These are phyloP conservation scores for Pachycephala philippinensis DNA, from an alignment of 2,113 vertebrate species.

Conservation along the genomic window DNA sequence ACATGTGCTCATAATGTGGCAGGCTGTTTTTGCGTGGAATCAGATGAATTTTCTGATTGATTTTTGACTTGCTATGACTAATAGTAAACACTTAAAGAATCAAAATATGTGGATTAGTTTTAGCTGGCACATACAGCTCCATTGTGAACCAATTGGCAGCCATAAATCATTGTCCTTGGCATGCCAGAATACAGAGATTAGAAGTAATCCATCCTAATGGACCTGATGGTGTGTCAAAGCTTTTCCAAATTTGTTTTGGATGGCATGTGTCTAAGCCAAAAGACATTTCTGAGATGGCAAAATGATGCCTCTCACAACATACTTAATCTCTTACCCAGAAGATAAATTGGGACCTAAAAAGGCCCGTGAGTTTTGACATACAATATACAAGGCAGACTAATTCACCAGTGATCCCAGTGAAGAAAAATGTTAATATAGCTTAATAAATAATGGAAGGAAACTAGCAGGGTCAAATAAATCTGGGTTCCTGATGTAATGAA, in stretches of 20 bases:
- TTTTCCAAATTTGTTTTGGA: constrained; percentile 23
- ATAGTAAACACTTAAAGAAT: neutral
- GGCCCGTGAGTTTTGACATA: neutral
- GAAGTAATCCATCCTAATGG: neutral
- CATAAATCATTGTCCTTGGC: neutral
- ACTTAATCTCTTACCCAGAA: neutral
- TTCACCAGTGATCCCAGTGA: neutral
- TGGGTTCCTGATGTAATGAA: neutral
- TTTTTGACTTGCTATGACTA: neutral
- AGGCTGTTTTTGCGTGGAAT: neutral
- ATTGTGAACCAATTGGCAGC: neutral
- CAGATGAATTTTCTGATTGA: neutral
- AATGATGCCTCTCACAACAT: neutral
- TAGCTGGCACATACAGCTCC: neutral
- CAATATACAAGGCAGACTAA: neutral
- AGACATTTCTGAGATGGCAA: neutral
- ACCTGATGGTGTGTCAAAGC: neutral
- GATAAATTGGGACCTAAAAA: neutral
- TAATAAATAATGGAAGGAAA: neutral
- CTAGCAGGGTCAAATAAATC: neutral
- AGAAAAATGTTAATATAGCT: neutral
- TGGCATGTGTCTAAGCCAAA: neutral
- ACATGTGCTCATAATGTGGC: neutral
- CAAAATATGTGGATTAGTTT: neutral
- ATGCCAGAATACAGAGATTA: neutral